Evolutionary conservation across 1,140 invertebrate species (phyloP).

Genomic region (Drosophila mayri): DNA sequence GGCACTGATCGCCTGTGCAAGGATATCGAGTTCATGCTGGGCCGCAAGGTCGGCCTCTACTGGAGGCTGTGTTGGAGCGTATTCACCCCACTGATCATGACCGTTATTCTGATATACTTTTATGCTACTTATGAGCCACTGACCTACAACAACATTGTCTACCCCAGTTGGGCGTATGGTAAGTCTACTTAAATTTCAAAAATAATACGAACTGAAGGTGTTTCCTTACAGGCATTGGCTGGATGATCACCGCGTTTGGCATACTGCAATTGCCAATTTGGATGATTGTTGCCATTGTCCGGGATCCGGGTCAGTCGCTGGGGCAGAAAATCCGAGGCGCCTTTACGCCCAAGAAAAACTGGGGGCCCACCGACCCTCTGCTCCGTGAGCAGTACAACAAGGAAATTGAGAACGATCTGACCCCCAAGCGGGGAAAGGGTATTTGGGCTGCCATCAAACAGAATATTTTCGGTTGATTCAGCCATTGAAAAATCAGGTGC

Average conservation of each 20-base stretch:
- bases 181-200: conserved; percentile 9
- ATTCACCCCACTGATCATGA: conserved; percentile 90
- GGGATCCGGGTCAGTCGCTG: conserved; percentile 77
- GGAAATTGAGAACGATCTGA: conserved; percentile 66
- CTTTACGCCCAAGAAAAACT: conserved; percentile 85
- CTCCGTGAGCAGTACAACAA: conserved; percentile 79
- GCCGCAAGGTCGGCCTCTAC: conserved; percentile 89
- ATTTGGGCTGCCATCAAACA: conserved; percentile 72
- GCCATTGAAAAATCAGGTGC: not conserved
- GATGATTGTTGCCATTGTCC: conserved; percentile 85
- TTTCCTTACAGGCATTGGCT: conserved; percentile 85
- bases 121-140: conserved; percentile 86
- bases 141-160: conserved; percentile 85
- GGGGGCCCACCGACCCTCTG: conserved; percentile 86
- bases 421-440: conserved; percentile 50
- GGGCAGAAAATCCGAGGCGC: conserved; percentile 85
- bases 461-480: conserved; percentile 64
- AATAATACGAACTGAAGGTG: not conserved
- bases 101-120: conserved; percentile 89
- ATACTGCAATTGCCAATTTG: conserved; percentile 87
- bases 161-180: conserved; percentile 86
- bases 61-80: conserved; percentile 94
- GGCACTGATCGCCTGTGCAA: conserved; percentile 88
- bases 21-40: conserved; percentile 90
- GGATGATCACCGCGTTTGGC: conserved; percentile 86